Conservation (phyloP, 2,113 vertebrate genomes). For the Datnioides undecimradiatus region DNA sequence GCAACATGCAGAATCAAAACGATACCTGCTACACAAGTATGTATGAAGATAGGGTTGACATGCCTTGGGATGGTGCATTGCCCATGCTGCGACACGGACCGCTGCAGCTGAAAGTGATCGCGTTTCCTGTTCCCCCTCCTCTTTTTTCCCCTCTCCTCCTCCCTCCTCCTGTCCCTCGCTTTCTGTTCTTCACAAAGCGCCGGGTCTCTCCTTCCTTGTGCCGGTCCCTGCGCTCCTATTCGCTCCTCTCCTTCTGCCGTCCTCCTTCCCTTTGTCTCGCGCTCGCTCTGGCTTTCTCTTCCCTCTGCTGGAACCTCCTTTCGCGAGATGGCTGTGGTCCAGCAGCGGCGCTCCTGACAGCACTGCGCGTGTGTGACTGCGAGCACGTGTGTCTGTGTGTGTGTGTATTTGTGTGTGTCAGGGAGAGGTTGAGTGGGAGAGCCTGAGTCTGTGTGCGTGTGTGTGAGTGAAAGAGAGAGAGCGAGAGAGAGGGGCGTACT, state of each 20-base stretch:
- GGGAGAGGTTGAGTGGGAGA: conserved; percentile 51
- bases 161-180: conserved; percentile 66
- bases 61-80: conserved; percentile 90
- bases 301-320: conserved; percentile 76
- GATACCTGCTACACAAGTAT: conserved; percentile 75
- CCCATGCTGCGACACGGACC: conserved; percentile 86
- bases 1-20: conserved; percentile 39
- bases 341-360: conserved; percentile 75
- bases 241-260: conserved; percentile 77
- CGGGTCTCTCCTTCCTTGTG: conserved; percentile 72
- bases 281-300: conserved; percentile 65
- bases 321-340: conserved; percentile 79
- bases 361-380: conserved; percentile 74
- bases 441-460: conserved; percentile 23
- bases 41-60: conserved; percentile 78
- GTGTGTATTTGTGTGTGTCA: conserved; percentile 56
- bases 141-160: conserved; percentile 71
- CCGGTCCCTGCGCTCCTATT: conserved; percentile 74
- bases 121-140: conserved; percentile 82
- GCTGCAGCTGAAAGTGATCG: conserved; percentile 83
- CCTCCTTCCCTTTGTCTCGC: conserved; percentile 76
- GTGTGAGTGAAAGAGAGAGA: conserved; percentile 38
- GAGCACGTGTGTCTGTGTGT: conserved; percentile 62
- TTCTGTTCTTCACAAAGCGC: conserved; percentile 71
- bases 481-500: conserved; percentile 56